Evolutionary conservation across 2,797 vertebrate species (phyloP).

Genomic region (Antrozous pallidus): DNA sequence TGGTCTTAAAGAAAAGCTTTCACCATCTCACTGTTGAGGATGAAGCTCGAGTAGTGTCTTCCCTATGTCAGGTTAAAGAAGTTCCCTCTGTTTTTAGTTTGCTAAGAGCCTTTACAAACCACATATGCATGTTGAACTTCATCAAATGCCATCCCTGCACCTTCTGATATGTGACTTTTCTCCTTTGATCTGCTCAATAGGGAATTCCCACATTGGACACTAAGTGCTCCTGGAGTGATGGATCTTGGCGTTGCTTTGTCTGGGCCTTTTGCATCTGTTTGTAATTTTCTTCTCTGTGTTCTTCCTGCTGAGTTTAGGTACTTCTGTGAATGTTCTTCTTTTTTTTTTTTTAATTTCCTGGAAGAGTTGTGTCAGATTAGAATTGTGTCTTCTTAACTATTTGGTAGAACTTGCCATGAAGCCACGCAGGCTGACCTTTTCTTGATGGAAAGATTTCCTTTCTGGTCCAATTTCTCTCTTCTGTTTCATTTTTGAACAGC

Average conservation of each 20-base stretch:
- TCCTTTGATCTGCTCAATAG: background rate
- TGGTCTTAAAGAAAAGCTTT: background rate
- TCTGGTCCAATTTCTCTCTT: background rate
- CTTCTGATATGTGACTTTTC: background rate
- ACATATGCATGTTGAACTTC: background rate
- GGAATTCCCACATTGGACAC: background rate
- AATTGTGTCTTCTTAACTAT: background rate
- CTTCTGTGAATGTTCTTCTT: background rate
- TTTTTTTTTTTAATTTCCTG: background rate
- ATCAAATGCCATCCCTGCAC: background rate
- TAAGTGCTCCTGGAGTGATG: background rate
- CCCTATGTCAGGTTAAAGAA: too few species aligned
- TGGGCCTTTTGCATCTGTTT: background rate
- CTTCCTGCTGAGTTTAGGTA: background rate
- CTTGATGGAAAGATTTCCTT: background rate
- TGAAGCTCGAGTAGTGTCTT: rapidly evolving
- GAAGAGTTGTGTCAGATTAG: background rate
- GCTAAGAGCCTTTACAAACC: background rate
- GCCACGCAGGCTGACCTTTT: background rate
- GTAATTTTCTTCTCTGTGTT: background rate
- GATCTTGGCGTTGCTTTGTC: background rate
- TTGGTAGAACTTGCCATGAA: background rate
- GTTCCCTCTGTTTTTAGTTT: background rate
- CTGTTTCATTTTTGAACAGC: background rate
- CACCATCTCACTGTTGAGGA: background rate